Evolutionary conservation across 2,113 vertebrate species (phyloP), one percentile per base, ranked within the genome.

Genomic region (Ailuropoda melanoleuca): DNA sequence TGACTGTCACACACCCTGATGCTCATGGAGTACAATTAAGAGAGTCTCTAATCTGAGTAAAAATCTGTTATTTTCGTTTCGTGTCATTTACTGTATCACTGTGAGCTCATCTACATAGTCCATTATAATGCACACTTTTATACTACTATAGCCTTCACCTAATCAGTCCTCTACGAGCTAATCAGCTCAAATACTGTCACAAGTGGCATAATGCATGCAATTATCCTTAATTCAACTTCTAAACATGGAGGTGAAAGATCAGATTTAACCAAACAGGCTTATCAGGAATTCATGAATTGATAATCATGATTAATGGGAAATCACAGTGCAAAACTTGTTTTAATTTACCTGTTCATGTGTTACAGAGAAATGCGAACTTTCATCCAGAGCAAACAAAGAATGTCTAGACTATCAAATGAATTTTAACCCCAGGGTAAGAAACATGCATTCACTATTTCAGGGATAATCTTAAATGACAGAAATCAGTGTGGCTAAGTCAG

Each of bases 141-240:
- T 96, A 60, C 64, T 83, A 96, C 90, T 87, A 94, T 98, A 97
- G 62, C 91, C 93, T 92, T 92, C 97, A 97, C 97, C 92, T 98
- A 98, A 98, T 98, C 98, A 98, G 97, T 75, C 88, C 82, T 97
- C 96, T 93, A 90, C 4, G 37, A 98, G 93, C 97, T 98, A 98
- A 99, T 99, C 98, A 98, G 89, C 96, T 98, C 97, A 96, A 97
- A 97, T 60, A 55, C 97, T 93, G 87, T 98, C 97, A 98, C 97
- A 98, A 98, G 97, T 97, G 95, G 97, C 95, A 97, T 98, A 98
- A 98, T 95, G 90, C 94, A 97, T 96, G 97, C 95, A 98, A 98
- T 97, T 98, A 98, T 97, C 92, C 78, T 97, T 98, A 98, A 98
- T 98, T 98, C 96, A 98, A 93, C 98, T 98, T 98, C 97, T 94